A percentile compares a stretch with the other conserved stretches of the same genome.
phyloP scores from a whole-genome alignment of 2,797 vertebrate species.

The Margarornis squamiger region DNA sequence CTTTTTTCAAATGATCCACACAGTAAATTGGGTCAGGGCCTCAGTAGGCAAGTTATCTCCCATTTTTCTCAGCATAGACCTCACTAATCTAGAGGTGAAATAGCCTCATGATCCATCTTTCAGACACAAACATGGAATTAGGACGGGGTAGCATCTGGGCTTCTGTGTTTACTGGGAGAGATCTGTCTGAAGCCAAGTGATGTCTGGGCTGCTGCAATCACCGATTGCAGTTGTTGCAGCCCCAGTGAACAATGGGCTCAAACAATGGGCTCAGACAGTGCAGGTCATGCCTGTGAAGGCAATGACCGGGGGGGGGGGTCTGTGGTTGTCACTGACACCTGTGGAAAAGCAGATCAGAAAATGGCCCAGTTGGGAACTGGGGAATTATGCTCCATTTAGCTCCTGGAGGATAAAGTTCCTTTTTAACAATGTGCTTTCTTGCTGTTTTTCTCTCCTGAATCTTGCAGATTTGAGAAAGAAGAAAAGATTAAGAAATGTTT shows the following conservation, averaged over 20 bases:
- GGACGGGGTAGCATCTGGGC: neutral
- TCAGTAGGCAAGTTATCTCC: neutral
- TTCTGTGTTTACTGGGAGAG: neutral
- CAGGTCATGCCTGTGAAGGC: neutral
- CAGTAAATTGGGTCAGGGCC: neutral
- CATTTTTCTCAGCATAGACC: neutral
- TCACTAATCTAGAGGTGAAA: neutral
- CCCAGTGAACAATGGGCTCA: neutral
- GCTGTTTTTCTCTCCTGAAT: neutral
- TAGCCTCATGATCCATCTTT: neutral
- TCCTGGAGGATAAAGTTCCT: neutral
- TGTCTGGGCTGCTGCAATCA: neutral
- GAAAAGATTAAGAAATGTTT: neutral
- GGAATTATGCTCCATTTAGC: neutral
- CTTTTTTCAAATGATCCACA: neutral
- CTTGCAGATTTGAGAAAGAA: neutral
- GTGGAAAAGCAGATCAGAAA: neutral
- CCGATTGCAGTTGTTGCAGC: neutral
- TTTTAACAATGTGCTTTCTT: neutral
- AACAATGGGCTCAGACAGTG: neutral
- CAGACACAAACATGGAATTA: neutral
- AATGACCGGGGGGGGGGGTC: accelerated
- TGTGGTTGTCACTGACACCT: neutral
- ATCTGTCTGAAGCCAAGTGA: neutral
- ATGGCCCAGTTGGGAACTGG: neutral